Evolutionary conservation across 2,113 vertebrate species (phyloP).

Genomic region (Erythrocercus mccallii): DNA sequence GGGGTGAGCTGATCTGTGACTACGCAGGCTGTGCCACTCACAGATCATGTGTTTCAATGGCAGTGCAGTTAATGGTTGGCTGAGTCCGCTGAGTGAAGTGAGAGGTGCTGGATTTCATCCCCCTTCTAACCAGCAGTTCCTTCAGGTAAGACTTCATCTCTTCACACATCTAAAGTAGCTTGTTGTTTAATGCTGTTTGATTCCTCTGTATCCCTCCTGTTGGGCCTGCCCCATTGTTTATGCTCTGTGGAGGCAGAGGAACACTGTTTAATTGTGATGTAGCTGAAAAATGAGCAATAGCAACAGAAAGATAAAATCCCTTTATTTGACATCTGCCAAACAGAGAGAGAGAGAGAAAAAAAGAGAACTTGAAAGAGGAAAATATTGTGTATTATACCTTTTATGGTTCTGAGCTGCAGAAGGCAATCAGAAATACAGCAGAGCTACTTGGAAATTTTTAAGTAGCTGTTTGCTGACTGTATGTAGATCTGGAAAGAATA

Average conservation of each 20-base stretch:
- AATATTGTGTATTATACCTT: not conserved
- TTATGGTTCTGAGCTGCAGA: not conserved
- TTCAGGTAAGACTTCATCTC: not conserved
- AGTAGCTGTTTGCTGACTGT: not conserved
- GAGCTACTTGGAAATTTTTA: not conserved
- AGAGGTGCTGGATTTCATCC: not conserved
- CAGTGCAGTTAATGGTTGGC: not conserved
- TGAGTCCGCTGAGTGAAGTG: not conserved
- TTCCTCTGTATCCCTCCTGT: not conserved
- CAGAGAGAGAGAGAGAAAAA: not conserved
- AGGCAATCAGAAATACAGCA: not conserved
- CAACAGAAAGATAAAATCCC: not conserved
- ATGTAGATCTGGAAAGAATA: not conserved
- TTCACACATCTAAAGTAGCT: not conserved
- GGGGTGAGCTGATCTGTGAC: not conserved
- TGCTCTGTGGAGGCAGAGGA: not conserved
- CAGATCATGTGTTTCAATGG: accelerated
- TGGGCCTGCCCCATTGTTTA: not conserved
- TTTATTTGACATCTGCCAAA: not conserved
- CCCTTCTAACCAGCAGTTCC: not conserved
- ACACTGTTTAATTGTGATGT: not conserved
- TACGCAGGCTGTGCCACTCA: not conserved
- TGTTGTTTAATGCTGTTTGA: not conserved
- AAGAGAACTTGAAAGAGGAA: not conserved
- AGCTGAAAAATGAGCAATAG: not conserved